phyloP scores from a whole-genome alignment of 2,888 invertebrate genomes.

The Litoditis marina region DNA sequence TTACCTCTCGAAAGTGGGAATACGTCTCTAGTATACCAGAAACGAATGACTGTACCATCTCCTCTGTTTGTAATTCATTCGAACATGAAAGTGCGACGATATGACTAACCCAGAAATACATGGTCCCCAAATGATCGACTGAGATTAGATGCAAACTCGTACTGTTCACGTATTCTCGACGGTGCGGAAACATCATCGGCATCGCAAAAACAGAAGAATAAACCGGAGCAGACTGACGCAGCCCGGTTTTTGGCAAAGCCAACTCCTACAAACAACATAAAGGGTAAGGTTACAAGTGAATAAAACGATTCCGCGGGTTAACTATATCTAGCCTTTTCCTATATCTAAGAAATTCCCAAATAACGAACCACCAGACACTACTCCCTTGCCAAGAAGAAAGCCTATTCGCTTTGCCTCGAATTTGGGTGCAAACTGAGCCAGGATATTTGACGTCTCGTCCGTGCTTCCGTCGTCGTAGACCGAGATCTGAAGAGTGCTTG shows the following conservation, averaged over 20 bases:
- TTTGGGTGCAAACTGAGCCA: conserved; percentile 16
- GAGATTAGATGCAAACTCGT: conserved; percentile 17
- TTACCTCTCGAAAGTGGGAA: no score
- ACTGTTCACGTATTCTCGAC: conserved; percentile 66
- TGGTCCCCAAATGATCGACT: background rate
- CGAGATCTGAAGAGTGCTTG: conserved; percentile 43
- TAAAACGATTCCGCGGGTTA: no score
- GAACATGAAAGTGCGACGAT: background rate
- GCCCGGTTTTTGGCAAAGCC: conserved; percentile 53
- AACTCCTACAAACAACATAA: conserved; percentile 36
- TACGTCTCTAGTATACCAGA: conserved; percentile 6
- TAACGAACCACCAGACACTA: conserved; percentile 27
- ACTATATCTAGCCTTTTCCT: background rate
- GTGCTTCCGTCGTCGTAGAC: conserved; percentile 50
- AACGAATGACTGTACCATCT: no score
- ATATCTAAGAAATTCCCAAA: background rate
- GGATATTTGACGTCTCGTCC: conserved; percentile 36
- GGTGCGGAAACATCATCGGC: conserved; percentile 77
- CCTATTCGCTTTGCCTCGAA: conserved; percentile 28
- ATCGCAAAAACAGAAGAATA: conserved; percentile 78
- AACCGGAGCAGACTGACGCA: conserved; percentile 67
- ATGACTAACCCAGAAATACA: background rate
- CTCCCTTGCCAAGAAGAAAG: conserved; percentile 19
- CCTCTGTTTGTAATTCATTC: background rate
- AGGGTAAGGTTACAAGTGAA: no score